Evolutionary conservation across 2,797 vertebrate genomes (phyloP), one percentile per base, ranked within the genome.

Genomic region (Poeciliopsis turneri): DNA sequence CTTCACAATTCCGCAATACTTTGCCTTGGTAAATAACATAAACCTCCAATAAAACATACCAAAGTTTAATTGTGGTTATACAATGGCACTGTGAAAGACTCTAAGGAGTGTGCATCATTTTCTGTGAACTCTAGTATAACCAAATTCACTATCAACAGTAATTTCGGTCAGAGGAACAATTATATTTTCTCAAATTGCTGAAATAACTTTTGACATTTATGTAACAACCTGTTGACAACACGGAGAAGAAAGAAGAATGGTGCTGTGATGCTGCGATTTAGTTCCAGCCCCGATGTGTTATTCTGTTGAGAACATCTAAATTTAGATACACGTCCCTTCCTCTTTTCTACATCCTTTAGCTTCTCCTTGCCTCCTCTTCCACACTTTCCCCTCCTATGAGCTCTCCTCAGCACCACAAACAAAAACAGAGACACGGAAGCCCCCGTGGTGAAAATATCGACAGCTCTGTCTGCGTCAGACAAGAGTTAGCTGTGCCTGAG

Each of bases 281-380:
- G 82, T 92, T 90, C 76, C 79, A 82, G 88, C 84, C 87, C 66
- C 36, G 64, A 87, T 85, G 83, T 90, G 89, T 85, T 90, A 80
- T 71, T 89, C 85, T 87, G 88, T 88, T 84, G 88, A 93, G 90
- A 91, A 87, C 91, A 91, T 92, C 91, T 94, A 92, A 92, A 94
- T 94, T 93, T 94, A 93, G 92, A 89, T 83, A 70, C 84, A 78
- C 84, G 83, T 88, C 82, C 82, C 85, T 89, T 86, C 90, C 78
- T 86, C 89, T 55, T 72, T 84, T 87, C 86, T 64, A 71, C 79
- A 82, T 90, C 86, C 55, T 83, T 83, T 84, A 80, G 83, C 80
- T 81, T 75, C 83, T 85, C 78, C 77, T 78, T 73, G 45, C 75
- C 77, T 85, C 78, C 80, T 87, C 85, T 80, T 79, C 82, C 55